These are phyloP conservation scores for Epinotia bilunana DNA, from an alignment of 2,888 invertebrate species.

Conservation along the genomic window DNA sequence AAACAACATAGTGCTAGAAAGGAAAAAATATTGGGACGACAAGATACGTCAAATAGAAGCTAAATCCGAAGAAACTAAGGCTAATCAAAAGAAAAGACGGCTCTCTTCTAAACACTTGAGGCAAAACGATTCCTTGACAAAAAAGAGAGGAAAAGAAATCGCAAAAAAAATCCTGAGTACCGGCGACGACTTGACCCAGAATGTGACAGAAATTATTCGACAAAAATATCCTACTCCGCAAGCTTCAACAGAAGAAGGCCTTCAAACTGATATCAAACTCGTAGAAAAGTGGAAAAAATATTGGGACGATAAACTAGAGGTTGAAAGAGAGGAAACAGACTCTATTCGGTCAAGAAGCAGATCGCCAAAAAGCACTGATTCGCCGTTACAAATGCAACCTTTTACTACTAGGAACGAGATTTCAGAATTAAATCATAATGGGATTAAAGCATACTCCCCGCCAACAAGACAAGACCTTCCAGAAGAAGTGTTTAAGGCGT, in stretches of 20 bases:
- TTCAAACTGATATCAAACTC: constrained; percentile 58
- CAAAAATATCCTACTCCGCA: constrained; percentile 46
- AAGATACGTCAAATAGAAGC: constrained; percentile 76
- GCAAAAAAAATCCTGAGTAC: constrained; percentile 69
- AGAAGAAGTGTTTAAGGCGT: constrained; percentile 79
- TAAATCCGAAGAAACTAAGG: constrained; percentile 67
- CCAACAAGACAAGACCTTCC: constrained; percentile 73
- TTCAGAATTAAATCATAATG: constrained; percentile 42
- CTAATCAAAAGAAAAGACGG: constrained; percentile 66
- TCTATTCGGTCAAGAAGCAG: constrained; percentile 50
- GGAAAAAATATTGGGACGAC: constrained; percentile 81
- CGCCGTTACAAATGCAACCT: constrained; percentile 42
- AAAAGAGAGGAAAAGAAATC: constrained; percentile 75
- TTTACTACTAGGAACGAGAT: constrained; percentile 42
- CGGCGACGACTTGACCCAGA: constrained; percentile 55
- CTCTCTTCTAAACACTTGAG: constrained; percentile 67
- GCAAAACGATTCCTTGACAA: constrained; percentile 75
- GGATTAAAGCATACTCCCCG: constrained; percentile 44
- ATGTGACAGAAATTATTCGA: constrained; percentile 48
- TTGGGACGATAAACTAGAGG: constrained; percentile 74
- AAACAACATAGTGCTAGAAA: constrained; percentile 76
- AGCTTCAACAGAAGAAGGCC: constrained; percentile 47
- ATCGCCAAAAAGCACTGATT: constrained; percentile 49
- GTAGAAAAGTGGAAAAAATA: constrained; percentile 77
- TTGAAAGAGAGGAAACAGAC: constrained; percentile 57